These are phyloP conservation scores for Phylloscopus trochiloides DNA, from an alignment of 2,113 vertebrate genomes.

Conservation along the genomic window DNA sequence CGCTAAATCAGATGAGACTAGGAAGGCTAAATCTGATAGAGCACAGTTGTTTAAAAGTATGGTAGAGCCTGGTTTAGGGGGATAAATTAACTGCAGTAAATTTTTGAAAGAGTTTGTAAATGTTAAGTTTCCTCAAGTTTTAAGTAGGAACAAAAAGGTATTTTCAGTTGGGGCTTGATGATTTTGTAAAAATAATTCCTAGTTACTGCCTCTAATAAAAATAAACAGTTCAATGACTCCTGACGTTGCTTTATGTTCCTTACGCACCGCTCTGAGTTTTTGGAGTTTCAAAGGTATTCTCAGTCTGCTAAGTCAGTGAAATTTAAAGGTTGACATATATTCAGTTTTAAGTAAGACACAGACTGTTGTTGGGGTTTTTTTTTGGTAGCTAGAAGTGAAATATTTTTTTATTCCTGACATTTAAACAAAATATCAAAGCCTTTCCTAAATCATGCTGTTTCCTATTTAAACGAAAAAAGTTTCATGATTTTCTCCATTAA, in stretches of 20 bases:
- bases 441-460: not conserved
- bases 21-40: not conserved
- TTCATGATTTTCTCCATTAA: not conserved
- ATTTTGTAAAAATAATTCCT: not conserved
- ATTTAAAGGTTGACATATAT: not conserved
- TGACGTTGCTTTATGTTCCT: not conserved
- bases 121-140: not conserved
- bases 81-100: not conserved
- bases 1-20: rapidly evolving
- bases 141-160: not conserved
- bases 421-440: not conserved
- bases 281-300: not conserved
- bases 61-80: not conserved
- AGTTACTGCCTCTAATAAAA: not conserved
- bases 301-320: not conserved
- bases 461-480: not conserved
- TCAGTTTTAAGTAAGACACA: not conserved
- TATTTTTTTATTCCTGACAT: not conserved
- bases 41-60: not conserved
- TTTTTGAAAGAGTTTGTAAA: not conserved
- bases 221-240: not conserved
- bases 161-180: not conserved
- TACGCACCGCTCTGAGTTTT: not conserved
- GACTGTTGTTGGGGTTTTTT: not conserved
- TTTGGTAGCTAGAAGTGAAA: not conserved